A percentile compares a stretch with the other conserved stretches of the same genome.
Conservation (phyloP, 1,140 invertebrate species). For the Drosophila sp. region DNA sequence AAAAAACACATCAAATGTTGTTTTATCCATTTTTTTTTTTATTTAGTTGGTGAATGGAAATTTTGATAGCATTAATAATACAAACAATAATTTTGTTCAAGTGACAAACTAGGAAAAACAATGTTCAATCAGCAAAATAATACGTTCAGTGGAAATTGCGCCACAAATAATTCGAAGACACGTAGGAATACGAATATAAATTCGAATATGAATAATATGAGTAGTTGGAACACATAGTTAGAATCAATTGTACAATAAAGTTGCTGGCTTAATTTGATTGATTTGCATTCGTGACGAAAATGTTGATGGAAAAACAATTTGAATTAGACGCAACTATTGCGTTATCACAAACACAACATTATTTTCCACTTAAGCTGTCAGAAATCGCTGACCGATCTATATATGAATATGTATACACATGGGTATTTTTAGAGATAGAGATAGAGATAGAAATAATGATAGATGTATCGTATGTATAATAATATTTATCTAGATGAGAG, state of each 20-base stretch:
- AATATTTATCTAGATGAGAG: constrained; percentile 21
- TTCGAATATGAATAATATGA: background rate
- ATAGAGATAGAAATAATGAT: too few relatives aligned
- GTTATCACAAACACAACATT: constrained; percentile 42
- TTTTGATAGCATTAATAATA: constrained; percentile 1
- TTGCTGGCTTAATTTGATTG: constrained; percentile 35
- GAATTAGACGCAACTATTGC: constrained; percentile 18
- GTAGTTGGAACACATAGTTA: background rate
- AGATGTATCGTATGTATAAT: constrained; percentile 7
- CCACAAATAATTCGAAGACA: constrained; percentile 3
- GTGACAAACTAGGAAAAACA: background rate
- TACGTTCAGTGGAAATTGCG: background rate
- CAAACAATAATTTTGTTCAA: background rate
- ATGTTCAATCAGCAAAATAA: background rate
- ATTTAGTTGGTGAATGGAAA: background rate
- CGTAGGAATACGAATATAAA: background rate
- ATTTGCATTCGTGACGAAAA: constrained; percentile 14
- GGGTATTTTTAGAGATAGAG: constrained; percentile 1
- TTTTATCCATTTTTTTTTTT: too few relatives aligned
- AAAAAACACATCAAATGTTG: background rate
- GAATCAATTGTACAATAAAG: constrained; percentile 1
- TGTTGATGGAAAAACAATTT: constrained; percentile 8
- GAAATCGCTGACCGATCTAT: constrained; percentile 22
- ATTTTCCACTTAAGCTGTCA: constrained; percentile 70
- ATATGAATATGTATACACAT: constrained; percentile 18